Evolutionary conservation across 2,113 vertebrate species (phyloP).

Genomic region (Psilopsiagon aymara): DNA sequence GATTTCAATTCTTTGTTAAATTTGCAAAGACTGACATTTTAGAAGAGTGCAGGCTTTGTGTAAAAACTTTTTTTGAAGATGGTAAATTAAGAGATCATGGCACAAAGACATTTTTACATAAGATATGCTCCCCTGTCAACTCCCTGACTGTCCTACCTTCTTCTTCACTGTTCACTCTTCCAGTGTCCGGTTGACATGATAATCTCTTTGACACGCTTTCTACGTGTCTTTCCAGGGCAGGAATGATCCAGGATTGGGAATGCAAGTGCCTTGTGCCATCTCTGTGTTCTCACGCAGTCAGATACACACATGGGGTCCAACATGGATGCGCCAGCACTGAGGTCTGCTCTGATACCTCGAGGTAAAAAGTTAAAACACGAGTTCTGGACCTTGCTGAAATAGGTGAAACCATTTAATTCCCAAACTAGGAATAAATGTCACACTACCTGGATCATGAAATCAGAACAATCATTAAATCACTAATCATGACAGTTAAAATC

Average conservation of each 20-base stretch:
- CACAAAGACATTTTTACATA: background rate
- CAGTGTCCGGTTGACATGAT: background rate
- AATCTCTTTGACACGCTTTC: background rate
- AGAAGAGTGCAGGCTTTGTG: background rate
- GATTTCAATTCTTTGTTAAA: background rate
- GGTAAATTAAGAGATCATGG: background rate
- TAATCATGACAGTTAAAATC: background rate
- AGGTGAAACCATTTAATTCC: background rate
- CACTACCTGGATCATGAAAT: background rate
- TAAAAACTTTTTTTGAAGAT: background rate
- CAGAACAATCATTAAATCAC: background rate
- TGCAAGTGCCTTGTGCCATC: background rate
- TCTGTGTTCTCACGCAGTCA: background rate
- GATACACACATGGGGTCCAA: background rate
- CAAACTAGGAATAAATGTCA: background rate
- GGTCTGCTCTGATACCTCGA: background rate
- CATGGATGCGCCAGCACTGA: background rate
- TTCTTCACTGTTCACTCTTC: background rate
- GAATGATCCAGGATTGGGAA: background rate
- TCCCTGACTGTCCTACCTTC: background rate
- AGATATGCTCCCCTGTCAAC: background rate
- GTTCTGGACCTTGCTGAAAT: background rate
- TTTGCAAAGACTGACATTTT: background rate
- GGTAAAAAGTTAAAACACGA: background rate
- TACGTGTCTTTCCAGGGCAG: background rate